Percentiles rank a stretch among this genome's conserved stretches.
Conservation (phyloP, 2,888 invertebrate genomes). For the Ectemnius continuus region DNA sequence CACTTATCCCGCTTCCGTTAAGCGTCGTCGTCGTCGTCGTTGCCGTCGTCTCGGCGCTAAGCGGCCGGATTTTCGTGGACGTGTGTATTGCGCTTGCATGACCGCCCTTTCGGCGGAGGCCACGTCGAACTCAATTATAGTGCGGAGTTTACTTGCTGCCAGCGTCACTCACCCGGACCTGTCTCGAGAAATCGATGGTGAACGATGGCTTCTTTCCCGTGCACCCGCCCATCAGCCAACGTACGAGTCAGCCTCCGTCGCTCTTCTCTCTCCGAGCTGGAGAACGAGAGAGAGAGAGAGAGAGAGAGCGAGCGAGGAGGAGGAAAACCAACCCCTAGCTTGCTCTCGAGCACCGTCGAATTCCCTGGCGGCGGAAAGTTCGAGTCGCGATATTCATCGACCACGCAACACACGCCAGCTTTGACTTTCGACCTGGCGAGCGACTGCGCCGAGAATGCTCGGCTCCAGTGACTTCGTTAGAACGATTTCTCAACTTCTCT, state of each 20-base stretch:
- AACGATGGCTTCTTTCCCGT: slow-evolving; percentile 56
- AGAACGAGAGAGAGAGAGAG: too few relatives aligned
- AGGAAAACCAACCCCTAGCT: too few relatives aligned
- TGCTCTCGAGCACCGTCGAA: neutral
- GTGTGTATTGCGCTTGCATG: slow-evolving; percentile 25
- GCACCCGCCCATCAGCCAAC: slow-evolving; percentile 2
- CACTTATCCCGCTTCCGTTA: too few relatives aligned
- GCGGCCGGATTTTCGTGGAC: neutral
- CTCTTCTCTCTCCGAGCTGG: neutral
- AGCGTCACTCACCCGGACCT: slow-evolving; percentile 51
- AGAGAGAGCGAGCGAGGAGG: too few relatives aligned
- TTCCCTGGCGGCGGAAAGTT: slow-evolving; percentile 19
- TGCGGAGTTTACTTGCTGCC: slow-evolving; percentile 54
- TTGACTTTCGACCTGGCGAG: too few relatives aligned
- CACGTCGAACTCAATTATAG: slow-evolving; percentile 62
- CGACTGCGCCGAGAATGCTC: too few relatives aligned
- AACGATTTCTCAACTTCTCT: too few relatives aligned
- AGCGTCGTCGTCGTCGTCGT: too few relatives aligned
- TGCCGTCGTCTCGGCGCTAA: too few relatives aligned
- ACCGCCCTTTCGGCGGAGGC: slow-evolving; percentile 45
- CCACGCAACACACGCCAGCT: neutral
- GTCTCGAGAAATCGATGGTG: slow-evolving; percentile 62
- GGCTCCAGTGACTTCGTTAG: too few relatives aligned
- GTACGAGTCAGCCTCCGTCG: neutral
- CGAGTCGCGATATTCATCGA: slow-evolving; percentile 11